A percentile compares a stretch with the other conserved stretches of the same genome.
Evolutionary conservation across 2,113 vertebrate species (phyloP).

Genomic region (Amphilophus citrinellus): DNA sequence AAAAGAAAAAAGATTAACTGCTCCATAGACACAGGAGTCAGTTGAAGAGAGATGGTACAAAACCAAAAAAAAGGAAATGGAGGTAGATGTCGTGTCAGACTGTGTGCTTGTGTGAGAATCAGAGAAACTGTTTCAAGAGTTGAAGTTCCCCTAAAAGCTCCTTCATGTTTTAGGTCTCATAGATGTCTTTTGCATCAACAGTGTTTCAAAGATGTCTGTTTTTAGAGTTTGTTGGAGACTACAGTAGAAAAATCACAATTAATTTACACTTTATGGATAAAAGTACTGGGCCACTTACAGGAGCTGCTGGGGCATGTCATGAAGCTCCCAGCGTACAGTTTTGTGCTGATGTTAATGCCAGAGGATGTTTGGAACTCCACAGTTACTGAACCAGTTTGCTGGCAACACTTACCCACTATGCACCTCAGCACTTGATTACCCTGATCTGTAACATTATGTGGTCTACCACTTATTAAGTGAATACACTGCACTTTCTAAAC

Average conservation of each 20-base stretch:
- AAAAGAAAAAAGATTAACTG: neutral
- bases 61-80: conserved; percentile 3
- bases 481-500: neutral
- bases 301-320: neutral
- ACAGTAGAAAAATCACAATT: conserved; percentile 48
- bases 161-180: neutral
- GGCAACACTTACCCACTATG: conserved; percentile 9
- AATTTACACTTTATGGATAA: neutral
- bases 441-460: neutral
- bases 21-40: neutral
- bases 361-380: neutral
- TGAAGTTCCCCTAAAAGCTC: neutral
- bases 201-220: neutral
- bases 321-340: neutral
- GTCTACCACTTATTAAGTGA: neutral
- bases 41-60: conserved; percentile 46
- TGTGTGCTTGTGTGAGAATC: conserved; percentile 18
- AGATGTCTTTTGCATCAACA: neutral
- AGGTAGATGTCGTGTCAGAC: conserved; percentile 73
- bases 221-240: neutral
- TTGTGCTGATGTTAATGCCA: neutral
- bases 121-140: neutral
- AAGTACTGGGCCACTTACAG: neutral
- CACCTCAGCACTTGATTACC: neutral
- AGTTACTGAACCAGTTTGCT: neutral